These are phyloP conservation scores for Tragelaphus strepsiceros DNA, from an alignment of 2,113 vertebrate species.

Conservation along the genomic window DNA sequence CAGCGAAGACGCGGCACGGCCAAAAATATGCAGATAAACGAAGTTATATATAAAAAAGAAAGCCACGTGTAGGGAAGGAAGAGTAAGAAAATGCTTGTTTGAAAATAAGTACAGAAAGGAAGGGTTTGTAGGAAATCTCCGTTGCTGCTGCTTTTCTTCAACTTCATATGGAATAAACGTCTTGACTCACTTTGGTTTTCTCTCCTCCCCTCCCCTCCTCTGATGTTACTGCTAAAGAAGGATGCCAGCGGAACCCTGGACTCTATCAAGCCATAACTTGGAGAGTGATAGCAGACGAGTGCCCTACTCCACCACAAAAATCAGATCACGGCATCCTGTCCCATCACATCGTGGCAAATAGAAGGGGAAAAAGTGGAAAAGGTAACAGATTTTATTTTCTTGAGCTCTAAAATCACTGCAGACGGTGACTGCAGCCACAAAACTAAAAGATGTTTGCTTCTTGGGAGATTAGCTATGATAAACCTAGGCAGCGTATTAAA, in stretches of 20 bases:
- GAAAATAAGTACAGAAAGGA: not conserved
- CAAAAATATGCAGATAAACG: not conserved
- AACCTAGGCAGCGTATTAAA: not conserved
- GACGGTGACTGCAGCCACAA: not conserved
- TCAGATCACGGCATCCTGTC: not conserved
- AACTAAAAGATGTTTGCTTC: not conserved
- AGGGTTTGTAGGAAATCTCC: not conserved
- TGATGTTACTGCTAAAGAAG: not conserved
- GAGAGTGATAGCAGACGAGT: not conserved
- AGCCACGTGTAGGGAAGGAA: too few species aligned
- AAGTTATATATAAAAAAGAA: not conserved
- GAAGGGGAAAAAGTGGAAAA: not conserved
- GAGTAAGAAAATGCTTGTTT: not conserved
- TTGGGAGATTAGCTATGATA: not conserved
- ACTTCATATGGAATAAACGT: not conserved
- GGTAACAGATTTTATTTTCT: not conserved
- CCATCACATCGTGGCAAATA: not conserved
- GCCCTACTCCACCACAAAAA: not conserved
- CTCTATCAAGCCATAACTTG: not conserved
- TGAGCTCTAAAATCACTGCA: not conserved
- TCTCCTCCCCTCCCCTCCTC: not conserved
- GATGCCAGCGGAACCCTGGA: not conserved
- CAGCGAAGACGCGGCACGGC: rapidly evolving
- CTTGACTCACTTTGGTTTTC: not conserved
- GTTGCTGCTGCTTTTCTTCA: not conserved